Conservation (phyloP, 2,888 invertebrate species). For the Thalpophila matura region DNA sequence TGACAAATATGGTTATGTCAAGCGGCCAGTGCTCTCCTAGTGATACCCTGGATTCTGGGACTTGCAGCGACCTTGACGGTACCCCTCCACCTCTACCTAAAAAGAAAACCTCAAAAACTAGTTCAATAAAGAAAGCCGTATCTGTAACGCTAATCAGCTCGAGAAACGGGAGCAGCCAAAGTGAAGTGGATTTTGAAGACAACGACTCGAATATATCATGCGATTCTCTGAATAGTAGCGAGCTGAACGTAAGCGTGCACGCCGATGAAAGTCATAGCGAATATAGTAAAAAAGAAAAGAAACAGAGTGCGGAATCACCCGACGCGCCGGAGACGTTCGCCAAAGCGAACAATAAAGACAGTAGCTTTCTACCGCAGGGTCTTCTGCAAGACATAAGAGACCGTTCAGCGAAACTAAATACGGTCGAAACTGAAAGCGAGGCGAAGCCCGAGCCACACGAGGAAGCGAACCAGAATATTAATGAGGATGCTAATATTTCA, state of each 20-base stretch:
- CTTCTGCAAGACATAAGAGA: constrained; percentile 93
- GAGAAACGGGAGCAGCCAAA: constrained; percentile 91
- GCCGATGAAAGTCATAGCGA: constrained; percentile 87
- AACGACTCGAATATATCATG: constrained; percentile 95
- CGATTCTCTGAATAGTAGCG: constrained; percentile 95
- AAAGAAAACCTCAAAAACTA: constrained; percentile 91
- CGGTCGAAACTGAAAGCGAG: constrained; percentile 86
- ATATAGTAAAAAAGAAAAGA: constrained; percentile 84
- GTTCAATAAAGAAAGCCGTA: constrained; percentile 87
- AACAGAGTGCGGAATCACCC: constrained; percentile 75
- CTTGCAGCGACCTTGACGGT: constrained; percentile 95
- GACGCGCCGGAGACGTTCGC: constrained; percentile 78
- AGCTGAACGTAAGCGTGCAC: constrained; percentile 90
- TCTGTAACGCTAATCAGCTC: constrained; percentile 91
- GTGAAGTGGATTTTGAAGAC: constrained; percentile 93
- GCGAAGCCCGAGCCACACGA: constrained; percentile 73
- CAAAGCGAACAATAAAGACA: constrained; percentile 82
- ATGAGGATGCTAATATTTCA: constrained; percentile 85
- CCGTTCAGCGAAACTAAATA: constrained; percentile 90
- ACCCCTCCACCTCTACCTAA: constrained; percentile 93
- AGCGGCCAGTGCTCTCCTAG: constrained; percentile 96
- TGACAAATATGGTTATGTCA: constrained; percentile 92
- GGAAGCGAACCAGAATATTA: constrained; percentile 85
- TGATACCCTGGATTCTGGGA: constrained; percentile 96
- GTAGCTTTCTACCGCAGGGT: constrained; percentile 92